phyloP scores from a whole-genome alignment of 2,888 invertebrate genomes.

The Brachyptera risi region DNA sequence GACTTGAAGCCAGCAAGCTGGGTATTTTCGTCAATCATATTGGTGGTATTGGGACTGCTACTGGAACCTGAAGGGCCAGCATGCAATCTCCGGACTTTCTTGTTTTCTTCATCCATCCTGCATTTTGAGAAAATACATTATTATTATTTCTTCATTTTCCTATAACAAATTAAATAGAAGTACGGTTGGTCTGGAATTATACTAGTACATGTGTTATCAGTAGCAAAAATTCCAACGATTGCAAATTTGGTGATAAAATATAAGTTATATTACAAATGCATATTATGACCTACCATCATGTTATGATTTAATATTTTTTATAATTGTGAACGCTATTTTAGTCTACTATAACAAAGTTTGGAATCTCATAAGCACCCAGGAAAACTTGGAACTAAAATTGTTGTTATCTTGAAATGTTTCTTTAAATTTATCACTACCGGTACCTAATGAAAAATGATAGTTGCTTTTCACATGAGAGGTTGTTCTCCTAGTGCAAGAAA shows the following conservation, averaged over 20 bases:
- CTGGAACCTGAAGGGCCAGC: not conserved
- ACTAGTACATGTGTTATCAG: not conserved
- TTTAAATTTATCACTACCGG: too few species aligned
- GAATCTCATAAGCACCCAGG: too few species aligned
- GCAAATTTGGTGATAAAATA: not conserved
- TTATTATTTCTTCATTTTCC: not conserved
- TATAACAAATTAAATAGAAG: not conserved
- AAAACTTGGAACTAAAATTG: too few species aligned
- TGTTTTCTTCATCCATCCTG: not conserved
- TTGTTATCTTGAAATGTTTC: too few species aligned
- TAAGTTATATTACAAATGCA: too few species aligned
- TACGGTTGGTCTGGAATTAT: not conserved
- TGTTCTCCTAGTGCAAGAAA: too few species aligned
- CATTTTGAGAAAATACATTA: not conserved
- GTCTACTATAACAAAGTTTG: too few species aligned
- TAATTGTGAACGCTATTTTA: too few species aligned
- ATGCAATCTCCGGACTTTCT: not conserved
- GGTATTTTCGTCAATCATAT: not conserved
- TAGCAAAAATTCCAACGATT: not conserved
- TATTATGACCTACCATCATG: too few species aligned
- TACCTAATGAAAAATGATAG: too few species aligned
- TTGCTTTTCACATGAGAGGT: too few species aligned
- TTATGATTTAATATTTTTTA: too few species aligned
- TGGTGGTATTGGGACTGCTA: not conserved
- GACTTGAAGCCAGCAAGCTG: not conserved